phyloP scores from a whole-genome alignment of 2,888 invertebrate genomes.

The Trissolcus brochymenae region DNA sequence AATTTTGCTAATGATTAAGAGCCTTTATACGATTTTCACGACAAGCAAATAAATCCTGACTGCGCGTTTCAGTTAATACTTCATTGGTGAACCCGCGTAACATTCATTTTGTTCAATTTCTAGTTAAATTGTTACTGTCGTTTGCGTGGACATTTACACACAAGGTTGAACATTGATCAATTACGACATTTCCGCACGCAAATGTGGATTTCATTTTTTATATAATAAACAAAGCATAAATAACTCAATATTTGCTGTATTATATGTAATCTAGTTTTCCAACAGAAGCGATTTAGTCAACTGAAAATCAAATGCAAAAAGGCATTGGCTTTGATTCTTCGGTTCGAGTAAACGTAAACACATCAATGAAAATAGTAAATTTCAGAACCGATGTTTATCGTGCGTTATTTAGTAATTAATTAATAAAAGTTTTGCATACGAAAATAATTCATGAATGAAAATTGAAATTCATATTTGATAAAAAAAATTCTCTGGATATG shows the following conservation, averaged over 20 bases:
- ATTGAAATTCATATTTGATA: too few species aligned
- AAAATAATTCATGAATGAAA: too few species aligned
- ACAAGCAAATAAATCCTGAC: slow-evolving; percentile 44
- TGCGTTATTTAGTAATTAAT: too few species aligned
- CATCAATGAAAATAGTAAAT: too few species aligned
- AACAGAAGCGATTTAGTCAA: slow-evolving; percentile 22
- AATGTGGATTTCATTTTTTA: slow-evolving; percentile 30
- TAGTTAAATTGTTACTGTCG: slow-evolving; percentile 63
- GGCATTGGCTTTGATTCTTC: neutral
- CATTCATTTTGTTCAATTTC: slow-evolving; percentile 26
- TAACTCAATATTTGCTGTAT: slow-evolving; percentile 32
- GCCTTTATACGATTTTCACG: slow-evolving; percentile 10
- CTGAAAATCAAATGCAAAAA: slow-evolving; percentile 6
- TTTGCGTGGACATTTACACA: slow-evolving; percentile 56
- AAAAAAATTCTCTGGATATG: too few species aligned
- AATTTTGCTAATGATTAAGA: slow-evolving; percentile 39
- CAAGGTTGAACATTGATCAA: slow-evolving; percentile 60
- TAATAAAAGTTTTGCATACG: too few species aligned
- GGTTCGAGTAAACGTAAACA: neutral
- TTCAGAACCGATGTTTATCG: too few species aligned
- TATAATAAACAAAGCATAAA: slow-evolving; percentile 45
- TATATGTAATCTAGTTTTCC: slow-evolving; percentile 23
- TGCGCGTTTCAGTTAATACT: slow-evolving; percentile 52
- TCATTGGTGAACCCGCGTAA: slow-evolving; percentile 40
- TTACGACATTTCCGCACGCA: slow-evolving; percentile 47